A percentile compares a stretch with the other conserved stretches of the same genome.
Evolutionary conservation across 2,113 vertebrate species (phyloP).

Genomic region (Mesitornis unicolor): DNA sequence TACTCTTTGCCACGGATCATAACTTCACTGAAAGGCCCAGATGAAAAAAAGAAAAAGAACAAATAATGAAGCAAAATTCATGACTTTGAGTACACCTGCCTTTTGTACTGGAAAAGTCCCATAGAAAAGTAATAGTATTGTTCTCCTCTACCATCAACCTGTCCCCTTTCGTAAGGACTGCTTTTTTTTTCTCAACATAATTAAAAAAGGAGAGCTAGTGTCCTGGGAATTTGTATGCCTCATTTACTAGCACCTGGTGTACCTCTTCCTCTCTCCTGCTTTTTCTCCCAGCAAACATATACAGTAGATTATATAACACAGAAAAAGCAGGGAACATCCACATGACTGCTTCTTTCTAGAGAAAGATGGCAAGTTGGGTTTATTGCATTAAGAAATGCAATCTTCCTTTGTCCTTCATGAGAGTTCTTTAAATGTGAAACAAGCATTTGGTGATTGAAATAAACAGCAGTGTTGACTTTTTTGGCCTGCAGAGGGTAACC

Average conservation of each 20-base stretch:
- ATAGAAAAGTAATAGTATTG: not conserved
- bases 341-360: not conserved
- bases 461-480: not conserved
- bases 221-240: conserved; percentile 2
- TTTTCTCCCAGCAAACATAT: not conserved
- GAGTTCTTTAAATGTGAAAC: not conserved
- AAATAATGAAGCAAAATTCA: not conserved
- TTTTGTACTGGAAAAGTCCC: not conserved
- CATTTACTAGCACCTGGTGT: conserved; percentile 17
- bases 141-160: not conserved
- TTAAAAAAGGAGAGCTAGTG: not conserved
- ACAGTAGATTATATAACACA: not conserved
- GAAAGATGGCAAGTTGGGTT: not conserved
- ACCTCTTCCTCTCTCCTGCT: not conserved
- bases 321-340: not conserved
- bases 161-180: not conserved
- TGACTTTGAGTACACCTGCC: not conserved
- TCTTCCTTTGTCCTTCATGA: not conserved
- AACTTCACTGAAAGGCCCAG: conserved; percentile 7
- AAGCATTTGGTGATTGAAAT: not conserved
- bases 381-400: not conserved
- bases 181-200: not conserved
- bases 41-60: not conserved
- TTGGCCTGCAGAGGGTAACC: not conserved
- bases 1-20: not conserved